phyloP scores from a whole-genome alignment of 2,888 invertebrate genomes.

The Alloscopus bannaensis region DNA sequence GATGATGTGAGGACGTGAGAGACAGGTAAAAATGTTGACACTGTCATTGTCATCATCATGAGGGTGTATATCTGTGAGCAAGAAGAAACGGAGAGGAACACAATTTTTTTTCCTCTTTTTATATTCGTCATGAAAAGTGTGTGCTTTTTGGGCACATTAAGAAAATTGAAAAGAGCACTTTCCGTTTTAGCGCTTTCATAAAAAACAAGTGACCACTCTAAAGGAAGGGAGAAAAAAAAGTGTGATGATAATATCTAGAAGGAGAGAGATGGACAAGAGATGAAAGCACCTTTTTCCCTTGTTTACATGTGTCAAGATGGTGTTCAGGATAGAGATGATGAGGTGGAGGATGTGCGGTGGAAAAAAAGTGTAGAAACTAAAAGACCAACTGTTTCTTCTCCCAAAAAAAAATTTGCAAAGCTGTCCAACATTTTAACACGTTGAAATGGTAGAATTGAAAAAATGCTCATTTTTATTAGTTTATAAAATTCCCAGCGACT shows the following conservation, averaged over 20 bases:
- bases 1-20: background rate
- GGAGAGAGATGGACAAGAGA: slow-evolving; percentile 57
- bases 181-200: slow-evolving; percentile 8
- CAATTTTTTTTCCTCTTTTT: background rate
- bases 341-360: slow-evolving; percentile 26
- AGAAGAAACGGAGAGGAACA: too few species aligned
- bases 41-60: slow-evolving; percentile 1
- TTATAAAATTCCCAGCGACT: too few species aligned
- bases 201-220: slow-evolving; percentile 4
- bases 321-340: slow-evolving; percentile 58
- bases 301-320: slow-evolving; percentile 66
- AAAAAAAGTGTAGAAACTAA: too few species aligned
- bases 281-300: slow-evolving; percentile 60
- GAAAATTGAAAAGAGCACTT: slow-evolving; percentile 8
- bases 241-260: slow-evolving; percentile 13
- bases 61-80: too few species aligned
- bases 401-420: too few species aligned
- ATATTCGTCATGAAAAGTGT: background rate
- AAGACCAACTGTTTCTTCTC: background rate
- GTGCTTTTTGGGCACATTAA: slow-evolving; percentile 4
- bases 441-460: too few species aligned
- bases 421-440: too few species aligned
- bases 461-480: too few species aligned
- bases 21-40: slow-evolving; percentile 4
- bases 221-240: background rate